These are phyloP conservation scores for Wasmannia auropunctata DNA, from an alignment of 1,140 invertebrate genomes.

Conservation along the genomic window DNA sequence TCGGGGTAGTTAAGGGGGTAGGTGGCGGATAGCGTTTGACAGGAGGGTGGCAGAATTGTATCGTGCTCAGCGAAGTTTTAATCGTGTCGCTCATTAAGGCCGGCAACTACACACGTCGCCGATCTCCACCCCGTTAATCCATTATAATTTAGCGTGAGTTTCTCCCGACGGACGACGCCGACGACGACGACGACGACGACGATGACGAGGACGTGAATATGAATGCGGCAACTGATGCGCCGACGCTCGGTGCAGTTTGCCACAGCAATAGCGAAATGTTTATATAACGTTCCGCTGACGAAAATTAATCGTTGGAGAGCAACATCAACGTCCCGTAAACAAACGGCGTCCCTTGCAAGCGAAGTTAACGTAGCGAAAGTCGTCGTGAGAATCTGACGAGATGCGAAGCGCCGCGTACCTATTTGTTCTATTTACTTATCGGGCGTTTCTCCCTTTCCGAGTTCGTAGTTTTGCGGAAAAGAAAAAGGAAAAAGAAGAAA, in stretches of 20 bases:
- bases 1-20: not conserved
- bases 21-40: not conserved
- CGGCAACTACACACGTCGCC: slow-evolving; percentile 10
- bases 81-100: slow-evolving; percentile 56
- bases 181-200: not conserved
- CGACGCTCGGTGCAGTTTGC: slow-evolving; percentile 3
- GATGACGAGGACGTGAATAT: not conserved
- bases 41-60: slow-evolving; percentile 14
- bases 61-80: slow-evolving; percentile 39
- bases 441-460: not conserved
- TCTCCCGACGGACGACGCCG: slow-evolving; percentile 15
- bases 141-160: slow-evolving; percentile 39
- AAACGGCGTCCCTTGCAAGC: not conserved
- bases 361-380: not conserved
- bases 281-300: not conserved
- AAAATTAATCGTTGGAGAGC: not conserved
- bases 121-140: slow-evolving; percentile 32
- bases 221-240: slow-evolving; percentile 11
- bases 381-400: not conserved
- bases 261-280: slow-evolving; percentile 9
- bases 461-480: not conserved
- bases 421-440: not conserved
- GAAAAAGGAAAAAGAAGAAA: too few relatives aligned
- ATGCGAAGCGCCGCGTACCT: not conserved
- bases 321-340: not conserved